Evolutionary conservation across 2,113 vertebrate genomes (phyloP).

Genomic region (Apteryx owenii): DNA sequence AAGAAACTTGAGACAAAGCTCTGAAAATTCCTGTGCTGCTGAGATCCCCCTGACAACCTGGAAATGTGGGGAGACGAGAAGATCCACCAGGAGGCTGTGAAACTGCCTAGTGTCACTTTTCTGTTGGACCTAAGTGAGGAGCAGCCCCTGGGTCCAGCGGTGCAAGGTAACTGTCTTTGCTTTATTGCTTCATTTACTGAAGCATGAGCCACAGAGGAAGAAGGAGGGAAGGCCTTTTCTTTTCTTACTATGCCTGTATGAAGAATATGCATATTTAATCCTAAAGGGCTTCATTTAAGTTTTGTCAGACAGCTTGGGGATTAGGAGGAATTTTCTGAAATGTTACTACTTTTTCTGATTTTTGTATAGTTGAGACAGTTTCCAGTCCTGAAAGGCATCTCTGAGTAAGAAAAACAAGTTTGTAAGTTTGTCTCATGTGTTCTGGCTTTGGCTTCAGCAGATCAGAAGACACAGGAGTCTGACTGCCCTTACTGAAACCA

Average conservation of each 20-base stretch:
- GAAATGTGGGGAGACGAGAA: background rate
- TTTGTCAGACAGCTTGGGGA: background rate
- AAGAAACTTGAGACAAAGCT: background rate
- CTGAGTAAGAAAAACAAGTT: background rate
- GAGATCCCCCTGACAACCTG: background rate
- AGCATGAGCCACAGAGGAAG: background rate
- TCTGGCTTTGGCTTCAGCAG: background rate
- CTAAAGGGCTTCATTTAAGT: background rate
- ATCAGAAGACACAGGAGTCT: background rate
- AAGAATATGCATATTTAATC: background rate
- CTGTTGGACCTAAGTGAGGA: background rate
- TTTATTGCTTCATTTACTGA: background rate
- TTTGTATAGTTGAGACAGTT: background rate
- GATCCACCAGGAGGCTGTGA: background rate
- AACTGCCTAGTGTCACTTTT: background rate
- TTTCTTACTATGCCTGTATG: background rate
- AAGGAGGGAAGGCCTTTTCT: background rate
- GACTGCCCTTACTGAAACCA: background rate
- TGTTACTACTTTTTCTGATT: background rate
- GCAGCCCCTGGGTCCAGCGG: background rate
- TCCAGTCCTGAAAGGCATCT: background rate
- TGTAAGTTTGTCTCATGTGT: background rate
- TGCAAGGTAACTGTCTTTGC: background rate
- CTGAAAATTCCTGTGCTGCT: background rate
- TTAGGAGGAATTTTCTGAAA: background rate